phyloP scores from a whole-genome alignment of 1,140 invertebrate species.

The Campoletis sonorensis region DNA sequence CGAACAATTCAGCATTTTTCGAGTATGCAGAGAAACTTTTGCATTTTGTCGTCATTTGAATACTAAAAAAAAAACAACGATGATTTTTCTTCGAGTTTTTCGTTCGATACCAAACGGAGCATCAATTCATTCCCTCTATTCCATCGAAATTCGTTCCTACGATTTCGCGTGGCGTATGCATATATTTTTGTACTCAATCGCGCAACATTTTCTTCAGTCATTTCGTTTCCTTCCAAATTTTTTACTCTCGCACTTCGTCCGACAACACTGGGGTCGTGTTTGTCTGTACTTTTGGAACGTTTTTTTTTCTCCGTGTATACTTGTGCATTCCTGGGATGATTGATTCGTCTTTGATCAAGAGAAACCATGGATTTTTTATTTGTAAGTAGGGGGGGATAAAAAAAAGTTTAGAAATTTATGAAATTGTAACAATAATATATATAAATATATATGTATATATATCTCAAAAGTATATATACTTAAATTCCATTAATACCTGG shows the following conservation, averaged over 20 bases:
- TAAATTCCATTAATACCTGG: too few relatives aligned
- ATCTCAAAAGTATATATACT: too few relatives aligned
- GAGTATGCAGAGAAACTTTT: too few relatives aligned
- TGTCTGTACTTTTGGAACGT: neutral
- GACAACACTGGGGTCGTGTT: neutral
- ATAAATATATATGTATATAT: too few relatives aligned
- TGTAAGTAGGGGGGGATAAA: neutral
- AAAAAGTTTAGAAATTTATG: neutral
- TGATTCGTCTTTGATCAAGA: neutral
- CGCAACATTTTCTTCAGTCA: neutral
- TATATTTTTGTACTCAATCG: conserved; percentile 5
- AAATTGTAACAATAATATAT: neutral
- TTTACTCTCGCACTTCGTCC: too few relatives aligned
- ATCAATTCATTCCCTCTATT: too few relatives aligned
- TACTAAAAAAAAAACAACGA: too few relatives aligned
- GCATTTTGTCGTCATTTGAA: too few relatives aligned
- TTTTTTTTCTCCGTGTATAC: neutral
- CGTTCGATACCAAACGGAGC: too few relatives aligned
- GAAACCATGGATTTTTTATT: neutral
- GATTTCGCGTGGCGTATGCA: neutral
- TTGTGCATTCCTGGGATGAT: neutral
- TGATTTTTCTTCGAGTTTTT: too few relatives aligned
- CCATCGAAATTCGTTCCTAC: neutral
- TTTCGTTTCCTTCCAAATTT: neutral
- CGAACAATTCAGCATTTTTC: too few relatives aligned